Evolutionary conservation across 2,888 invertebrate species (phyloP).

Genomic region (Drosophila pegasa): DNA sequence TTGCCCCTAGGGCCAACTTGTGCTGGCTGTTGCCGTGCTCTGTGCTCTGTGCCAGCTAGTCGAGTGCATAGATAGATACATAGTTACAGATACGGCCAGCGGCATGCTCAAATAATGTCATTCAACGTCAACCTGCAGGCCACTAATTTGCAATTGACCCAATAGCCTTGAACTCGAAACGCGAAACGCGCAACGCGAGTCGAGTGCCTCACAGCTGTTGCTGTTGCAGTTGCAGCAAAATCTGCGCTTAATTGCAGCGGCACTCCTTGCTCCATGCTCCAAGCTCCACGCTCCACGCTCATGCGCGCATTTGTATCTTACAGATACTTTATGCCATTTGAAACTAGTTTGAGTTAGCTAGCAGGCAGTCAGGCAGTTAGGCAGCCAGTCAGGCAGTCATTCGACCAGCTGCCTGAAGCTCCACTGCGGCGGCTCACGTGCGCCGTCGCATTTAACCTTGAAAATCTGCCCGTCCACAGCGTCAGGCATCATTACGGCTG

Average conservation of each 20-base stretch:
- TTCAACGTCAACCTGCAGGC: conserved; percentile 79
- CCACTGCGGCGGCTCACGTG: conserved; percentile 68
- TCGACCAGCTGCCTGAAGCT: conserved; percentile 62
- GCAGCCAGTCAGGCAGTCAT: conserved; percentile 19
- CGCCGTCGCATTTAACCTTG: conserved; percentile 76
- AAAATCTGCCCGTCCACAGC: conserved; percentile 72
- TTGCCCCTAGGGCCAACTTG: conserved; percentile 51
- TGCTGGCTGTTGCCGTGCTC: too few relatives aligned
- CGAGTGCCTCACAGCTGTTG: conserved; percentile 46
- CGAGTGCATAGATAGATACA: conserved; percentile 5
- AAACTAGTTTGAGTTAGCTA: conserved; percentile 69
- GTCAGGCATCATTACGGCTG: conserved; percentile 59
- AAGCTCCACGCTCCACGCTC: conserved; percentile 31
- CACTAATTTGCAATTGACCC: conserved; percentile 77
- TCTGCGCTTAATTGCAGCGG: conserved; percentile 73
- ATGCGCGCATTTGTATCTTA: conserved; percentile 61
- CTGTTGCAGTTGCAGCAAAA: conserved; percentile 41
- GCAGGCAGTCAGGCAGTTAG: conserved; percentile 24
- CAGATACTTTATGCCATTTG: conserved; percentile 78
- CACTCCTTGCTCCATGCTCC: conserved; percentile 59
- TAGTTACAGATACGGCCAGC: conserved; percentile 15
- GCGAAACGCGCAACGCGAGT: conserved; percentile 31
- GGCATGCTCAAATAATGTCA: conserved; percentile 67
- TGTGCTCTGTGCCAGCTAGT: conserved; percentile 12
- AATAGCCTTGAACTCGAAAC: conserved; percentile 80